Evolutionary conservation across 2,797 vertebrate genomes (phyloP).

Genomic region (Cossypha niveicapilla): DNA sequence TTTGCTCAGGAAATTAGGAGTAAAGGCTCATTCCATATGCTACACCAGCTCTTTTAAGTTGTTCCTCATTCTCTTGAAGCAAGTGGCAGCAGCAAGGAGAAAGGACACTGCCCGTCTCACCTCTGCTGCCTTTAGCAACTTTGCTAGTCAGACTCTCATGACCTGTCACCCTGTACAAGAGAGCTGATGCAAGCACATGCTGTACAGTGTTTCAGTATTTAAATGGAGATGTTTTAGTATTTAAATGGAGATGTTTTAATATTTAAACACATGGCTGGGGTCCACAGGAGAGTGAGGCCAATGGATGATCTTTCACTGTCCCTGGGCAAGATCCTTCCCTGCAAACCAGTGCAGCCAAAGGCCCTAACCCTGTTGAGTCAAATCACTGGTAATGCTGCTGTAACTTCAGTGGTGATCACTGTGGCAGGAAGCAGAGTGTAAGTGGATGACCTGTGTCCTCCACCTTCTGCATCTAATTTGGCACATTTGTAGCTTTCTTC

Average conservation of each 20-base stretch:
- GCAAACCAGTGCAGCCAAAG: neutral
- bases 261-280: neutral
- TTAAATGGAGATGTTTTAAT: neutral
- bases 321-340: neutral
- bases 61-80: neutral
- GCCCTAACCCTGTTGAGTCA: neutral
- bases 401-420: neutral
- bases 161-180: neutral
- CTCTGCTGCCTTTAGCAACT: neutral
- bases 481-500: neutral
- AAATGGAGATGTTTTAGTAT: neutral
- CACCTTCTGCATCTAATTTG: neutral
- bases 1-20: neutral
- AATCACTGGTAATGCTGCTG: neutral
- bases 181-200: rapidly evolving
- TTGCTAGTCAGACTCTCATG: rapidly evolving
- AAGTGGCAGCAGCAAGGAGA: neutral
- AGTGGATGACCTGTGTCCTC: neutral
- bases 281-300: neutral
- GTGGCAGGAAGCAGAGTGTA: neutral
- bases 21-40: neutral
- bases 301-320: neutral
- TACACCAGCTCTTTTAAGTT: neutral
- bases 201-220: neutral
- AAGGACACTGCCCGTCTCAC: neutral